Conservation (phyloP, 1,140 invertebrate genomes). For the Drosophila sucinea region DNA sequence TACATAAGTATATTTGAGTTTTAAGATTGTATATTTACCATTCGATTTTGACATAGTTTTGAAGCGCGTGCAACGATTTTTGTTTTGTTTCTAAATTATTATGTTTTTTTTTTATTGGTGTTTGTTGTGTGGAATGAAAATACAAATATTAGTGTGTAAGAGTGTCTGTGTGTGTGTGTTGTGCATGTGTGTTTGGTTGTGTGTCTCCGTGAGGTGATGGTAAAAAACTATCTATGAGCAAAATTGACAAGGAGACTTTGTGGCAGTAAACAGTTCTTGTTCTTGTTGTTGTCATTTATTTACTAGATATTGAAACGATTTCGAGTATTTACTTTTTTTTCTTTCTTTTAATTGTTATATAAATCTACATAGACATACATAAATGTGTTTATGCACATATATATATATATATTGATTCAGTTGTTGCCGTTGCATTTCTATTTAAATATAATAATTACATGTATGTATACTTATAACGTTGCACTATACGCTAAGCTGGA, state of each 20-base stretch:
- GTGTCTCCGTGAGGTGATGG: neutral
- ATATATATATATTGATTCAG: constrained; percentile 5
- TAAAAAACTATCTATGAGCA: neutral
- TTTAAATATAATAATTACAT: constrained; percentile 71
- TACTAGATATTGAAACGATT: constrained; percentile 4
- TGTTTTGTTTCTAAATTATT: too few species aligned
- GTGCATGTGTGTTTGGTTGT: neutral
- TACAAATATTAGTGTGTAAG: neutral
- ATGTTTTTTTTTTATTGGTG: too few species aligned
- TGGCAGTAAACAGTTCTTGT: constrained; percentile 7
- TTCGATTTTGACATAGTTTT: constrained; percentile 2
- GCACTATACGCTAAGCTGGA: constrained; percentile 75
- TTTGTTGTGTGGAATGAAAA: too few species aligned
- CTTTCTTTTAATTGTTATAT: constrained; percentile 8
- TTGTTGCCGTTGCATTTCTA: constrained; percentile 25
- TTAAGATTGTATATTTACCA: constrained; percentile 6
- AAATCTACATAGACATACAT: constrained; percentile 1
- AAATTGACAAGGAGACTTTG: constrained; percentile 9
- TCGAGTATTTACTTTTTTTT: neutral
- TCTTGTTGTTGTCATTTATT: neutral
- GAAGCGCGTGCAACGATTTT: neutral
- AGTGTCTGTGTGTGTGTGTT: neutral
- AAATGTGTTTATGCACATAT: neutral
- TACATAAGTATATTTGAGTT: neutral
- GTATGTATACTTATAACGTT: constrained; percentile 59